A percentile compares a stretch with the other conserved stretches of the same genome.
These are phyloP conservation scores for Epinotia nisella DNA, from an alignment of 2,888 invertebrate species.

Conservation along the genomic window DNA sequence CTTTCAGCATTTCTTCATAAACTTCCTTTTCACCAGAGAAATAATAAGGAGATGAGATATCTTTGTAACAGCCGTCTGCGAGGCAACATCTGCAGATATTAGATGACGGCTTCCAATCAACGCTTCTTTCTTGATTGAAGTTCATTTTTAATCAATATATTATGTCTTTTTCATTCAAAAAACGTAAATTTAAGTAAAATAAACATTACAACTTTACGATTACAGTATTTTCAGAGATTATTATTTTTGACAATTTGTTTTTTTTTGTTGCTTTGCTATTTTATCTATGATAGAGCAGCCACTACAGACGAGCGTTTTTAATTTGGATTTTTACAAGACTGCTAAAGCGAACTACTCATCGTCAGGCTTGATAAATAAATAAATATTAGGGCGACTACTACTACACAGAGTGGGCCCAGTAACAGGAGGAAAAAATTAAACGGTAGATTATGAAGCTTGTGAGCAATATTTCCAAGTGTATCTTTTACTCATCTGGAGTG, in stretches of 20 bases:
- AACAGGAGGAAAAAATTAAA: too few species aligned
- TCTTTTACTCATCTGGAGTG: too few species aligned
- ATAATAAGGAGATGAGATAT: conserved; percentile 55
- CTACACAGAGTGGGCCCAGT: too few species aligned
- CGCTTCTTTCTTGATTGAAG: background rate
- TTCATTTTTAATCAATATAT: conserved; percentile 19
- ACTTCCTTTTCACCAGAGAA: conserved; percentile 54
- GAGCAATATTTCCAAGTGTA: too few species aligned
- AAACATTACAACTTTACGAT: background rate
- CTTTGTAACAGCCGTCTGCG: conserved; percentile 51
- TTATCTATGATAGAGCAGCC: conserved; percentile 13
- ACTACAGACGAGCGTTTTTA: background rate
- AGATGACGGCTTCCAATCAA: conserved; percentile 30
- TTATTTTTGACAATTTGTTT: conserved; percentile 21
- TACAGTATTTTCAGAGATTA: background rate
- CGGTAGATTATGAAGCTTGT: too few species aligned
- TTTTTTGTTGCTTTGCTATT: background rate
- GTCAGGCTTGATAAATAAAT: too few species aligned
- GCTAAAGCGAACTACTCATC: too few species aligned
- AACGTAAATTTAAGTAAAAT: background rate
- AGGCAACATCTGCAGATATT: conserved; percentile 64
- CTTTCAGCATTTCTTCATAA: conserved; percentile 58
- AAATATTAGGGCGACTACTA: too few species aligned
- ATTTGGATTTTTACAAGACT: background rate
- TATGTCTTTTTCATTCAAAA: conserved; percentile 18